Evolutionary conservation across 2,888 invertebrate species (phyloP), one percentile per base, ranked within the genome.

Genomic region (Pterobdella sp.): DNA sequence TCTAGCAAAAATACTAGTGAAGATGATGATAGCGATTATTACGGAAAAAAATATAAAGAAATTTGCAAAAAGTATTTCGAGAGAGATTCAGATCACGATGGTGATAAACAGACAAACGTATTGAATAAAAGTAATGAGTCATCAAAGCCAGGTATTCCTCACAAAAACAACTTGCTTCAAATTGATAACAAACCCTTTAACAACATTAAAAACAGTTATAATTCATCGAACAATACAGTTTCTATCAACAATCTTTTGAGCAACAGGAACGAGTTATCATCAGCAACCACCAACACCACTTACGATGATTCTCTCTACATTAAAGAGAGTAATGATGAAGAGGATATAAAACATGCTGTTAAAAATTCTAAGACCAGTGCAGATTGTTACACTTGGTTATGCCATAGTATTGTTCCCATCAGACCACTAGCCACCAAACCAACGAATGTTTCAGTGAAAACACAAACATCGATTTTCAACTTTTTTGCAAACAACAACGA

Each of bases 31-130:
- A 56, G 26, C 3, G n/a, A 56, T 56, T 14, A 56, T 56, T 14
- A 56, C 3, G n/a, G n/a, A 26, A 56, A 56, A 14, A 56, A 56
- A 3, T 14, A 56, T n/a, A 56, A 56, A 56, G 49, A 42, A 22
- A 22, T 42, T 14, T 42, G 49, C 49, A 7, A 42, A 42, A 42
- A 42, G 49, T 42, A 42, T 22, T 42, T 42, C 22, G 49, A 42
- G 22, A 22, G 49, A 63, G 60, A 22, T 4, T 34, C 35, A n/a
- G 71, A 71, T 18, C 60, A 71, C 10, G 60, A 70, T 1, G 71
- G 31, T n/a, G 56, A 63, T 0, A 35, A 32, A 22, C 18, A 31
- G 29, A 31, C n/a, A 22, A 34, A 71, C 60, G 71, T 49, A 36
- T 34, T 29, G 29, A 32, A 31, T 31, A 37, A 26, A 14, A 29